Percentiles rank a stretch among this genome's conserved stretches.
Conservation (phyloP, 2,888 invertebrate genomes). For the Xestia ashworthii region DNA sequence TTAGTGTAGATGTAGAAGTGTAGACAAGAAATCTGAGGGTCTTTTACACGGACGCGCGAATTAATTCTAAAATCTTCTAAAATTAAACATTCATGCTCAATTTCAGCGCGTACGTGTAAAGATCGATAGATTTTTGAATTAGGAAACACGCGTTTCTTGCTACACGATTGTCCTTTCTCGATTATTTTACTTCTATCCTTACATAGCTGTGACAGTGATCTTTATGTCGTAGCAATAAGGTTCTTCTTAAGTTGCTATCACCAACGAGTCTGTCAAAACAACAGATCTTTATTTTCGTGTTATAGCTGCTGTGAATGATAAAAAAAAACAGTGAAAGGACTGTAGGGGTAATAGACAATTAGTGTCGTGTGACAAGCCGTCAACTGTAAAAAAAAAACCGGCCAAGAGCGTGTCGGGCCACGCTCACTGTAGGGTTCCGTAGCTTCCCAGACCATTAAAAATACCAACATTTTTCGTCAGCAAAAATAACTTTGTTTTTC, state of each 20-base stretch:
- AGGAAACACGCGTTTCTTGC: not conserved
- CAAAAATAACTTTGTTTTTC: no score
- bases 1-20: no score
- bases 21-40: not conserved
- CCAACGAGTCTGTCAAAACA: not conserved
- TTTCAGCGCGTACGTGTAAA: no score
- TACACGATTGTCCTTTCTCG: not conserved
- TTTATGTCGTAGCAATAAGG: not conserved
- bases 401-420: no score
- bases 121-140: not conserved
- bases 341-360: not conserved
- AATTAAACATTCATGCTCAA: no score
- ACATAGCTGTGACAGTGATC: not conserved
- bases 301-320: not conserved
- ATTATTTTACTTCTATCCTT: not conserved
- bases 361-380: not conserved
- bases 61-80: not conserved
- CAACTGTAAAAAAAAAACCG: not conserved
- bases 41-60: not conserved
- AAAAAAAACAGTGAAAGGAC: not conserved
- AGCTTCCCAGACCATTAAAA: no score
- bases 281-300: not conserved
- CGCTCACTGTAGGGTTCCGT: no score
- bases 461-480: no score
- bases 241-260: not conserved